Evolutionary conservation across 2,113 vertebrate genomes (phyloP), one percentile per base, ranked within the genome.

Genomic region (Falco punctatus): DNA sequence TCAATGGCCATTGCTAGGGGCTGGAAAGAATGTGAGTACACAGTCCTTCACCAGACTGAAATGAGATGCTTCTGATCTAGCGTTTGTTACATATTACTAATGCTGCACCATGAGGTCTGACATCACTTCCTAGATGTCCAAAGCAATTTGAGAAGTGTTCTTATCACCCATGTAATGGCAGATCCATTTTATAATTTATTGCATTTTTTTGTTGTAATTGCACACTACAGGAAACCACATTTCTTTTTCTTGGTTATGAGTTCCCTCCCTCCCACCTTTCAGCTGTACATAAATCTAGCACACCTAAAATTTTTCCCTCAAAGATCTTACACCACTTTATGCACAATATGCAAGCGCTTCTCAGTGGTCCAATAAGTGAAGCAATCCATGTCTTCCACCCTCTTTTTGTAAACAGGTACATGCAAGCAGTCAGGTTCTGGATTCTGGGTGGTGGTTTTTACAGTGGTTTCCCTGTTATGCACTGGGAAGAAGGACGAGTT

Each of bases 1-100:
- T 28, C 22, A 51, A 35, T 0, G 2, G 15, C 22, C 38, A 27
- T 1, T 74, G 26, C 24, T 23, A 81, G 46, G 9, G 69, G 3
- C 27, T 81, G 59, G 46, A 71, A 81, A 62, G 26, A 9, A n/a
- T 0, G 0, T 0, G 3, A 73, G n/a, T 13, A 42, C 17, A 0
- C 1, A 57, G 30, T 64, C 23, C 42, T 46, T 55, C 67, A 72
- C 6, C 42, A 73, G 11, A 51, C 17, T 28, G 21, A 79, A 81
- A 73, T 35, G 23, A 79, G 38, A 40, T 54, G 19, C 19, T 82
- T 58, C n/a, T 82, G 30, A 46, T 30, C 18, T 46, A 40, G 4
- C 15, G 11, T 19, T 75, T 40, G n/a, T 54, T 58, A 40, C n/a
- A 11, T 49, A 26, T 49, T n/a, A 11, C 5, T 66, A 72, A 44